Conservation (phyloP, 2,888 invertebrate genomes). For the Pseudoips prasinana region DNA sequence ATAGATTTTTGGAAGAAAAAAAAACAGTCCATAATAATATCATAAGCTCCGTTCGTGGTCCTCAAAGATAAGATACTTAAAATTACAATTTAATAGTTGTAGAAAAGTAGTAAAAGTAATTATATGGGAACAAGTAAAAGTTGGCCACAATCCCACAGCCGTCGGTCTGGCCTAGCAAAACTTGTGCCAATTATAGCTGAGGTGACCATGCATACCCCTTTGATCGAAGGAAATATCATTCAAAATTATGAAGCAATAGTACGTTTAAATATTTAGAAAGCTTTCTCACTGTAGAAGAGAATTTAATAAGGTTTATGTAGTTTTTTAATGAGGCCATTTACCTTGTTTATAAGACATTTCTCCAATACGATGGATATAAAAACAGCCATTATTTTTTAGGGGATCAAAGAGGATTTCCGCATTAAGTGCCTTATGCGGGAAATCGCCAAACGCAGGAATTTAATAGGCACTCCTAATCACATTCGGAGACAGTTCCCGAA, state of each 20-base stretch:
- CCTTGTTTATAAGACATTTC: conserved; percentile 27
- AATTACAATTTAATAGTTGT: conserved; percentile 31
- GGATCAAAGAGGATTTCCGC: conserved; percentile 31
- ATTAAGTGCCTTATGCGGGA: conserved; percentile 31
- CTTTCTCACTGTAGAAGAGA: too few species aligned
- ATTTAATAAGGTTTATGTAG: not conserved
- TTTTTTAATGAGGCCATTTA: conserved; percentile 11
- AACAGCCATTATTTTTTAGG: conserved; percentile 23
- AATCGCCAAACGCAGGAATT: conserved; percentile 39
- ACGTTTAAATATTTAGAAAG: too few species aligned
- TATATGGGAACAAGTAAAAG: conserved; percentile 70
- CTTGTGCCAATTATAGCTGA: conserved; percentile 64
- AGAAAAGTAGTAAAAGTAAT: conserved; percentile 68
- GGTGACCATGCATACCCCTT: conserved; percentile 43
- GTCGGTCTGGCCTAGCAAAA: conserved; percentile 58
- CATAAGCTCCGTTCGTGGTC: too few species aligned
- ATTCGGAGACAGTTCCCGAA: conserved; percentile 51
- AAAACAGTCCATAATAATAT: too few species aligned
- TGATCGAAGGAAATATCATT: not conserved
- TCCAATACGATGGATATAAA: conserved; percentile 23
- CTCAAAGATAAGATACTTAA: conserved; percentile 15
- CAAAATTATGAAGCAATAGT: too few species aligned
- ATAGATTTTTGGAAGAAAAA: too few species aligned
- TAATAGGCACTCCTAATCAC: conserved; percentile 56
- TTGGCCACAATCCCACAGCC: conserved; percentile 63